Conservation (phyloP, 2,113 vertebrate genomes). For the Pseudolaguvia tuberculata region DNA sequence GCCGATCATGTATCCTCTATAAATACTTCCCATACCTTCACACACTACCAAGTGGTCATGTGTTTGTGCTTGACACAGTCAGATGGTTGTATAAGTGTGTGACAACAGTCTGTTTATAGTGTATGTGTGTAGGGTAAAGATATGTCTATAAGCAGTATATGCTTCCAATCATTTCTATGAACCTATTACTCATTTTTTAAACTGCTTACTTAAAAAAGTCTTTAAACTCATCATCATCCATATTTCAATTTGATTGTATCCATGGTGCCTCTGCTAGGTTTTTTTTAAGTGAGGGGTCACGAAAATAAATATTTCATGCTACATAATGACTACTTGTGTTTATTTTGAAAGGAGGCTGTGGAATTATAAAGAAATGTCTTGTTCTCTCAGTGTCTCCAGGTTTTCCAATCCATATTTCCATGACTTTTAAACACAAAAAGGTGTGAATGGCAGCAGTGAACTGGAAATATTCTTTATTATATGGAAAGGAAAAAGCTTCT, state of each 20-base stretch:
- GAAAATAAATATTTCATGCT: not conserved
- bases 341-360: not conserved
- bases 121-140: conserved; percentile 29
- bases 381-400: not conserved
- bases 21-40: conserved; percentile 41
- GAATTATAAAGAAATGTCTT: not conserved
- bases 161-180: conserved; percentile 20
- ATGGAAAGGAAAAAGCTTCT: too few species aligned
- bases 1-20: conserved; percentile 58
- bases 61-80: conserved; percentile 25
- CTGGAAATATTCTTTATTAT: too few species aligned
- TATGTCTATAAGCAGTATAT: conserved; percentile 45
- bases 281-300: not conserved
- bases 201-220: not conserved
- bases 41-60: conserved; percentile 3
- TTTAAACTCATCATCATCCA: conserved; percentile 11
- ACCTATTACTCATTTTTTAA: conserved; percentile 1
- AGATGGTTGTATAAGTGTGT: conserved; percentile 22
- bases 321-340: not conserved
- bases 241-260: not conserved
- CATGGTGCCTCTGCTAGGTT: not conserved
- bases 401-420: not conserved
- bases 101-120: conserved; percentile 36
- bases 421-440: too few species aligned
- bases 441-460: too few species aligned